Evolutionary conservation across 2,888 invertebrate genomes (phyloP), one percentile per base, ranked within the genome.

Genomic region (Aphrophora alni): DNA sequence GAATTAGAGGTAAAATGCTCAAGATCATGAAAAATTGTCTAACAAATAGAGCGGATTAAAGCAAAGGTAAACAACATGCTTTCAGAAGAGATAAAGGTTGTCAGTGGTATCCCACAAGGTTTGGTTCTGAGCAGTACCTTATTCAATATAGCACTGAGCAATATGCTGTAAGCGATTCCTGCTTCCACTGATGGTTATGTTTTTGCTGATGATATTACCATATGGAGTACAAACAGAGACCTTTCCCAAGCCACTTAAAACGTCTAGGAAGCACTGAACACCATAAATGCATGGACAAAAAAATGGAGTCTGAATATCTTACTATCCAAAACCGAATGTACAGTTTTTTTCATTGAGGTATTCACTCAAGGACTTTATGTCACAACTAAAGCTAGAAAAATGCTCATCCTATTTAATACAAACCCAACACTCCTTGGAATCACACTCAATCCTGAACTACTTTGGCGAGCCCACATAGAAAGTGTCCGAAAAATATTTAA

Each of bases 171-270:
- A 44, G 14, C 12, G 44, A 44, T 44, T 14, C 14, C 44, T 44
- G 2, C 44, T 12, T 44, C 44, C 44, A 44, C 44, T 14, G 14
- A 17, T 14, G 44, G 44, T 12, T 44, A 17, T 44, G 17, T 44
- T 44, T 44, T 44, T 44, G 3, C 44, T 12, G 44, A 44, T 14
- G 44, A 14, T 44, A 44, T 44, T 44, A 44, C 44, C 14, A 44
- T 44, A 44, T 44, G 44, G 44, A 44, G 44, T 12, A 3, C 44
- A 44, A 12, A 3, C 44, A 44, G 44, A 44, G 44, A 44, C 8
- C 44, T 12, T 10, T 12, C 2, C 14, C 8, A 44, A 84, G 84
- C 83, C 82, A 84, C n/a, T 8, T 21, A 59, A 59, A 59, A 59
- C 10, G 21, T 59, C 21, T 2, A 59, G 21, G 21, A 59, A 21